Conservation (phyloP, 2,797 vertebrate genomes). For the Anguilla megastoma region DNA sequence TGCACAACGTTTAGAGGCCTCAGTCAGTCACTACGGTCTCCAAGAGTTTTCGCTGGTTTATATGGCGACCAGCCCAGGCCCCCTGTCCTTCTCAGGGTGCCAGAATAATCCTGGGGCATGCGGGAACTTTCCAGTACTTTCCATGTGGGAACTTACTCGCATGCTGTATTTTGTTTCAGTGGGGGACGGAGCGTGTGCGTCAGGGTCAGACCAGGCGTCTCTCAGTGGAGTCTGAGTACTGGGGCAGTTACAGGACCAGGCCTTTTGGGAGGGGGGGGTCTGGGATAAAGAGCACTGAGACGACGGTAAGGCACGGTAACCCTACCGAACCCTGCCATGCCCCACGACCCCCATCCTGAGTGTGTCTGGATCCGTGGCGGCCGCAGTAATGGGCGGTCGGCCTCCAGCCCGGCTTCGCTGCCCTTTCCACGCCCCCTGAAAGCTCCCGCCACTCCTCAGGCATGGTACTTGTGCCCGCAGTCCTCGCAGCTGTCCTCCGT, state of each 20-base stretch:
- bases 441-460: constrained; percentile 62
- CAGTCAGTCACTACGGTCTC: neutral
- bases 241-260: neutral
- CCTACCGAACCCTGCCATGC: neutral
- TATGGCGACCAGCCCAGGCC: neutral
- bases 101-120: constrained; percentile 1
- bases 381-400: neutral
- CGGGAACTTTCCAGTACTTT: too few species aligned
- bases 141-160: neutral
- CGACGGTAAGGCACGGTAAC: too few species aligned
- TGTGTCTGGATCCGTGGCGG: neutral
- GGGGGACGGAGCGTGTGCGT: neutral
- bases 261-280: neutral
- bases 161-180: neutral
- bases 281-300: neutral
- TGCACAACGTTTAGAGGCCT: neutral
- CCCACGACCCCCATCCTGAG: neutral
- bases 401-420: constrained; percentile 37
- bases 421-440: constrained; percentile 46
- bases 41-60: neutral
- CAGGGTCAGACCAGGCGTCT: neutral
- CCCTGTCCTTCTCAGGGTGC: neutral
- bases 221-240: neutral
- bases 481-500: constrained; percentile 60
- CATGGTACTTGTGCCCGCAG: constrained; percentile 55